A percentile compares a stretch with the other conserved stretches of the same genome.
These are phyloP conservation scores for Choristoneura rosaceana DNA, from an alignment of 2,888 invertebrate species.

Conservation along the genomic window DNA sequence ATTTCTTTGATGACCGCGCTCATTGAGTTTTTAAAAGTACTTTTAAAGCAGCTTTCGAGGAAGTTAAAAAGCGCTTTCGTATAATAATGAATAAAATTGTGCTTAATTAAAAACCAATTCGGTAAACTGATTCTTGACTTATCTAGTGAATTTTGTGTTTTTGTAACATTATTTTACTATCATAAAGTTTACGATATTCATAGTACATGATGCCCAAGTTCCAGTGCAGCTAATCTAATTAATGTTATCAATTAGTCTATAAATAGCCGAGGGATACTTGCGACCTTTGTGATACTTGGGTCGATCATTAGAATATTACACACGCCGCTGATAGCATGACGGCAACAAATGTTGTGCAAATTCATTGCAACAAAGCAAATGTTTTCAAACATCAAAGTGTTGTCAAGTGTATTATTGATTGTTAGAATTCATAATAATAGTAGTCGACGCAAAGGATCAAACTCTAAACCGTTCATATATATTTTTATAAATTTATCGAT, in stretches of 20 bases:
- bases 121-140: not conserved
- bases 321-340: constrained; percentile 5
- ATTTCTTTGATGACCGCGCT: not conserved
- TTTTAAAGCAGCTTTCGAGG: not conserved
- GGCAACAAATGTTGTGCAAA: constrained; percentile 6
- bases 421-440: not conserved
- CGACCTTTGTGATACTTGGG: constrained; percentile 25
- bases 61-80: not conserved
- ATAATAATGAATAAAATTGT: not conserved
- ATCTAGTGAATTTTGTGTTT: not conserved
- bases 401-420: not conserved
- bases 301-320: constrained; percentile 20
- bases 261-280: constrained; percentile 31
- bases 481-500: too few species aligned
- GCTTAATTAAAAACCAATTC: not conserved
- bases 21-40: not conserved
- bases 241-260: constrained; percentile 31
- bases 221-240: constrained; percentile 17
- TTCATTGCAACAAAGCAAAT: constrained; percentile 5
- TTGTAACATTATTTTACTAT: not conserved
- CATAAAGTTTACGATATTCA: not conserved
- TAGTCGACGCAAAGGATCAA: not conserved
- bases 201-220: not conserved
- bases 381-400: not conserved
- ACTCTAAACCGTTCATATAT: not conserved